phyloP scores from a whole-genome alignment of 2,888 invertebrate genomes.

The Anthoptus insignis region DNA sequence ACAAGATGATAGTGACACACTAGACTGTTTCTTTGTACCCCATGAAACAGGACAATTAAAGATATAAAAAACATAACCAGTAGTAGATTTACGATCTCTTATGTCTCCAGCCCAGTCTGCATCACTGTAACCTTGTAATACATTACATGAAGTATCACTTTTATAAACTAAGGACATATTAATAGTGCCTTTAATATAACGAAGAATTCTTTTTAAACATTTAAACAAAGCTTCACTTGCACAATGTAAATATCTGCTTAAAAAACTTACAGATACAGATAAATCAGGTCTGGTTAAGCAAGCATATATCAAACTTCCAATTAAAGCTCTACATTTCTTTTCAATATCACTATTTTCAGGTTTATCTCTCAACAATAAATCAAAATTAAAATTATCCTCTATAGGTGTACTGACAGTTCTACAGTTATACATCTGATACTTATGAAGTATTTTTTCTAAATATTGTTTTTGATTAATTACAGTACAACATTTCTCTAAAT shows the following conservation, averaged over 20 bases:
- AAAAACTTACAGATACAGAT: background rate
- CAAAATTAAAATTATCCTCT: background rate
- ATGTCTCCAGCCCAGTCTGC: background rate
- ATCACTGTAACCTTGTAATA: background rate
- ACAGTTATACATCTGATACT: background rate
- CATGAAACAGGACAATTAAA: background rate
- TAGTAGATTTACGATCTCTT: background rate
- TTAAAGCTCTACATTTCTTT: background rate
- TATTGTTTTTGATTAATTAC: conserved; percentile 24
- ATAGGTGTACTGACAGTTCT: background rate
- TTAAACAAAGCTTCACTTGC: no score
- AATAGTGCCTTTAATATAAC: background rate
- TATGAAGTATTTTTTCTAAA: conserved; percentile 4
- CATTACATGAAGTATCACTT: background rate
- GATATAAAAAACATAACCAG: background rate
- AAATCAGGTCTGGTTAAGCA: background rate
- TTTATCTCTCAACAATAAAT: background rate
- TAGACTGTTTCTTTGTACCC: conserved; percentile 15
- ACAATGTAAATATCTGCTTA: background rate
- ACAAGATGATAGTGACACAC: conserved; percentile 20
- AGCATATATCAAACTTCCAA: background rate
- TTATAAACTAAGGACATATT: background rate
- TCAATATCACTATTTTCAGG: background rate
- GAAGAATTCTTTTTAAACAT: no score
- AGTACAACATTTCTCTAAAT: conserved; percentile 37